A percentile compares a stretch with the other conserved stretches of the same genome.
Evolutionary conservation across 2,797 vertebrate genomes (phyloP).

Genomic region (Nasua narica): DNA sequence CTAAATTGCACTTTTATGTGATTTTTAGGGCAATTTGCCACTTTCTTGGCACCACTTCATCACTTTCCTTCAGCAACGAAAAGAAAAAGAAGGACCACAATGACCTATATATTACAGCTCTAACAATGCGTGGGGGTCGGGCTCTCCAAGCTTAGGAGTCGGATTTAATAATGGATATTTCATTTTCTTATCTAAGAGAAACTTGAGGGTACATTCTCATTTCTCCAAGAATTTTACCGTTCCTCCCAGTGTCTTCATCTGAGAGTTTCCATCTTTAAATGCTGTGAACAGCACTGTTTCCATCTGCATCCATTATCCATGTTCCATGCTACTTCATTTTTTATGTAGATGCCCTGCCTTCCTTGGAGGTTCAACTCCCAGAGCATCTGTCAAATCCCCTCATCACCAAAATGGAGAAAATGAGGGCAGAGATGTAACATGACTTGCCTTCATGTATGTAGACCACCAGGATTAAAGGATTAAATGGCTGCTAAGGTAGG

Average conservation of each 20-base stretch:
- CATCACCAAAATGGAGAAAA: neutral
- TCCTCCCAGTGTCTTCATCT: neutral
- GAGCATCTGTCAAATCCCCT: neutral
- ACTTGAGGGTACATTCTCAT: neutral
- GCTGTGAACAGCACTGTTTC: neutral
- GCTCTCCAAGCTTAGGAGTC: neutral
- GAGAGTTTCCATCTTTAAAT: neutral
- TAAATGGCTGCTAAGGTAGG: neutral
- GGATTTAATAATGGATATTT: constrained; percentile 34
- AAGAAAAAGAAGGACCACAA: constrained; percentile 37
- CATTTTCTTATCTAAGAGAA: constrained; percentile 16
- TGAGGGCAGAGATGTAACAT: neutral
- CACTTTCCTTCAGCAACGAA: constrained; percentile 63
- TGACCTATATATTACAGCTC: constrained; percentile 48
- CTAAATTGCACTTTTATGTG: constrained; percentile 76
- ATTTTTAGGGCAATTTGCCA: constrained; percentile 77
- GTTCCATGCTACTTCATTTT: neutral
- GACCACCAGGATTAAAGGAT: neutral
- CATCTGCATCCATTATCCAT: neutral
- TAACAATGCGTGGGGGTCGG: neutral
- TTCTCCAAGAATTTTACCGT: neutral
- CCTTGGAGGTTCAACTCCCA: neutral
- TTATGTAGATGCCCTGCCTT: neutral
- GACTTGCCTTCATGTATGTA: neutral
- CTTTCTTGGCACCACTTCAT: constrained; percentile 71